Evolutionary conservation across 2,113 vertebrate genomes (phyloP), one percentile per base, ranked within the genome.

Genomic region (Lophochroa leadbeateri): DNA sequence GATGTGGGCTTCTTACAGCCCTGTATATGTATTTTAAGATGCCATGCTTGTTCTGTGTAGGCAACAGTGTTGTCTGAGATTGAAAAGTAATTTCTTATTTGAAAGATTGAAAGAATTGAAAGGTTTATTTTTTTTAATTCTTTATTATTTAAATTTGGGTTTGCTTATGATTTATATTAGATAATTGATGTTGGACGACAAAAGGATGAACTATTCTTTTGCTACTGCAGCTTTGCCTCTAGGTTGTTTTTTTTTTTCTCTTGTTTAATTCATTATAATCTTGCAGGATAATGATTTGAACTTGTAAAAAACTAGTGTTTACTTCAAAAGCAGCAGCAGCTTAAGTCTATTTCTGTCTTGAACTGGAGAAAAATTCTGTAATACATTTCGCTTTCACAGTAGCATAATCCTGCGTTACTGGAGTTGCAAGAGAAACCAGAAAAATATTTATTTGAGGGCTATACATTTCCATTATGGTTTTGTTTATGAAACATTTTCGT

Each of bases 391-490:
- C 44, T 87, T 86, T 86, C 55, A 60, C 67, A 50, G 65, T 43
- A 92, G 65, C 52, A 25, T 84, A 84, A 75, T 68, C 55, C 55
- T 86, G 57, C 44, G 67, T 86, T 88, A 75, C 13, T 81, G 9
- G 55, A 90, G 50, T 86, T 76, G 17, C 69, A 92, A 53, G 81
- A 89, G 39, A 9, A 31, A 92, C 69, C 20, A 84, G 57, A 61
- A 93, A 92, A 35, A 85, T 87, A 95, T 20, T 90, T 90, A 78
- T 88, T 88, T 84, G 57, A 92, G 76, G 70, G 74, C 81, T 65
- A 85, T 78, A 93, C n/a, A 0, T 91, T 94, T 94, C 65, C 83
- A 79, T 88, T 92, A 78, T 21, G 8, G 17, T 64, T 94, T 87
- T 84, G 49, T 89, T 87, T 89, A 87, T 82, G 31, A 91, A 87